Base-by-base conservation (phyloP, 2,113 vertebrate genomes). In the Cinclus mexicanus region DNA sequence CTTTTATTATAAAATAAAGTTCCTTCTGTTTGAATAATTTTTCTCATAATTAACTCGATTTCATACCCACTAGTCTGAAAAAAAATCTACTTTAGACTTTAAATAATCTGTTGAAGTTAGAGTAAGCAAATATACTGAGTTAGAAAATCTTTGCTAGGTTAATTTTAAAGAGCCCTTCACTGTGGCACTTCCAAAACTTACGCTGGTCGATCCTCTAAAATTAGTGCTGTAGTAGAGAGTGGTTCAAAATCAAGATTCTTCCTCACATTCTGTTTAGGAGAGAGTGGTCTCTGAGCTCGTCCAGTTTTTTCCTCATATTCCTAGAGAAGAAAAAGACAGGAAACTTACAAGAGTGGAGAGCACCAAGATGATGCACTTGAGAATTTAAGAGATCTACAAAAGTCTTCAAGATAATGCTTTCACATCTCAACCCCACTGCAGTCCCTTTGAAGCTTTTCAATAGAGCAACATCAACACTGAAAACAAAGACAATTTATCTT, bases 301-400 rank as follows among this genome's bases (percentile, higher is more conserved):
- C 98, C 98, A 97, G 98, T 97, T 97, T 98, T 98, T 93, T 98
- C 98, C 98, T 99, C 99, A 99, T 98, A 98, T 99, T 99, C 99
- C 99, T 99, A 95, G n/a, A 94, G 33, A 95, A 76, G 81, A 42
- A 94, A 60, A 84, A 41, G 42, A 92, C 17, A 33, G 14, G 57
- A 29, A 84, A 63, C 69, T 82, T 70, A 70, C 2, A 31, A 28
- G 47, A 64, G 61, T 22, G 7, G n/a, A 52, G 17, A 71, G n/a
- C 6, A 83, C 11, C 12, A 74, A 46, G 12, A 55, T 11, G 9
- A 82, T 13, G 19, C 7, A 67, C 19, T 10, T 24, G 9, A 71
- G 44, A 81, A 68, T 59, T 77, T 50, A 20, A 25, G 33, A 7
- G 7, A 35, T 60, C 52, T 49, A 28, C 28, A 59, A 18, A 88